A percentile compares a stretch with the other conserved stretches of the same genome.
These are phyloP conservation scores for Scelioninae gen. 1 DNA, from an alignment of 2,888 invertebrate genomes.

Conservation along the genomic window DNA sequence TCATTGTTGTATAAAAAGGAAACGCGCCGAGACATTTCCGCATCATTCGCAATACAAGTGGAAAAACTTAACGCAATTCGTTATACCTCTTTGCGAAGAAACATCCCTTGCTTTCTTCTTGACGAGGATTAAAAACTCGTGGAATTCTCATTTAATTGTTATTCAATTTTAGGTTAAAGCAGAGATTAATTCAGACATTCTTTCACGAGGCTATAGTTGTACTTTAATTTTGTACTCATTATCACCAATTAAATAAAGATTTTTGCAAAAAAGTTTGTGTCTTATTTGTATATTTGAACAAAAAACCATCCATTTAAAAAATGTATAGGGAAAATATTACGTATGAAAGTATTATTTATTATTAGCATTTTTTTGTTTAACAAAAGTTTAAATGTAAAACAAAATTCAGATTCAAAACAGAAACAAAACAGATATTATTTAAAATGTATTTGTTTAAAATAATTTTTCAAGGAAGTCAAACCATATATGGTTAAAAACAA, in stretches of 20 bases:
- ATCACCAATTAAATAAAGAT: constrained; percentile 45
- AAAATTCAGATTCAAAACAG: no score
- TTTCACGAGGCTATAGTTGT: constrained; percentile 49
- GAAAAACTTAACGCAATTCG: constrained; percentile 49
- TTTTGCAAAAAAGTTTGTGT: constrained; percentile 18
- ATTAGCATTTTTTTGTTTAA: no score
- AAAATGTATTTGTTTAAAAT: no score
- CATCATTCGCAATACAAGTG: background rate
- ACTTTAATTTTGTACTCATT: constrained; percentile 49
- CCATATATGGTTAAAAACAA: no score
- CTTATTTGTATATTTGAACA: no score
- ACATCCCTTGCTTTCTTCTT: constrained; percentile 43
- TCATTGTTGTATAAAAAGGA: constrained; percentile 17
- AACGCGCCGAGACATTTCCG: constrained; percentile 21
- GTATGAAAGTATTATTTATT: no score
- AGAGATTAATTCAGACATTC: constrained; percentile 30
- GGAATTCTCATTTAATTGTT: constrained; percentile 31
- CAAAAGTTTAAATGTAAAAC: no score
- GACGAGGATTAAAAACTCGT: constrained; percentile 30
- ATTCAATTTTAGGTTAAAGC: constrained; percentile 25
- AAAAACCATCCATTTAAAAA: no score
- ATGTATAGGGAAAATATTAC: no score
- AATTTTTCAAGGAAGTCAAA: no score
- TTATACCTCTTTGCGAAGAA: constrained; percentile 46
- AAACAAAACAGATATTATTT: no score